A percentile compares a stretch with the other conserved stretches of the same genome.
Conservation (phyloP, 2,113 vertebrate species). For the Microtus pennsylvanicus region DNA sequence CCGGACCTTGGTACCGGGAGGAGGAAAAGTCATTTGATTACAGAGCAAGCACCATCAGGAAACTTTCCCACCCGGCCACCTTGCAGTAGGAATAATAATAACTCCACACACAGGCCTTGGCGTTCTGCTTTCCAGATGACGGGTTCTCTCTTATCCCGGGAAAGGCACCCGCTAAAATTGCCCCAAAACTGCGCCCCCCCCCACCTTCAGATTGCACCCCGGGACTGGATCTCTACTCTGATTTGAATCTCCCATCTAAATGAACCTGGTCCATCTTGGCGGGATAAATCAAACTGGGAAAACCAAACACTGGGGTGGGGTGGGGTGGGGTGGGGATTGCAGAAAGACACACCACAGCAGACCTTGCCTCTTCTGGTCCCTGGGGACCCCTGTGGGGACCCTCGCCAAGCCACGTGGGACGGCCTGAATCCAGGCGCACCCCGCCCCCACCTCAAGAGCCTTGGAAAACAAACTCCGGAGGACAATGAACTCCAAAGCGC, state of each 20-base stretch:
- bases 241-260: neutral
- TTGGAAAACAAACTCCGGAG: constrained; percentile 31
- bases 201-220: neutral
- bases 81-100: constrained; percentile 11
- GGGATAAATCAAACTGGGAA: neutral
- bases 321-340: too few species aligned
- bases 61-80: constrained; percentile 66
- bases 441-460: neutral
- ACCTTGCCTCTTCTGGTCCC: neutral
- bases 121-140: constrained; percentile 34
- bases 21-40: constrained; percentile 24
- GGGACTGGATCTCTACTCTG: neutral
- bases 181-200: neutral
- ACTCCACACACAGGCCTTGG: neutral
- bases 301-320: neutral
- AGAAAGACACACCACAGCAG: neutral
- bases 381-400: neutral
- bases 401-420: constrained; percentile 7
- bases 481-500: constrained; percentile 54
- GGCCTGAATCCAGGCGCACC: neutral
- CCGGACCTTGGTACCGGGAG: neutral
- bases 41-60: constrained; percentile 56
- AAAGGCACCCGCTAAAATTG: constrained; percentile 6
- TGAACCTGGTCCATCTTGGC: neutral
- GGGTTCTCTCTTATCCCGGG: neutral